Conservation (phyloP, 2,797 vertebrate genomes). For the Cheirogaleus major region DNA sequence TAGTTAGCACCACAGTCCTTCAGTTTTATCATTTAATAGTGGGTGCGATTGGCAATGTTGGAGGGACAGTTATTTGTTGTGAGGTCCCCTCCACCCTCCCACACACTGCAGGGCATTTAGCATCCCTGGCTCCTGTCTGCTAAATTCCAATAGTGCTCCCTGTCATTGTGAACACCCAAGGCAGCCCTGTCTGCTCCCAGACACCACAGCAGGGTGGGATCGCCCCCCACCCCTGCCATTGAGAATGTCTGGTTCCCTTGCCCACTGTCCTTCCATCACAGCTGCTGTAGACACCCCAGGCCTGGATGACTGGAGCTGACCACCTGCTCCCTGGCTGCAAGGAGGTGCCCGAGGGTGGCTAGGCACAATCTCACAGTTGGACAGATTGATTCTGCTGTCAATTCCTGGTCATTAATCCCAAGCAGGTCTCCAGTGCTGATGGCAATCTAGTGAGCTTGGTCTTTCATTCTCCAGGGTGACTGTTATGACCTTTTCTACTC, state of each 20-base stretch:
- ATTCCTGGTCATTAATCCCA: neutral
- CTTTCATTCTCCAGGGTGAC: neutral
- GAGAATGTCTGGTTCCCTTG: neutral
- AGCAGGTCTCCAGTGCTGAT: neutral
- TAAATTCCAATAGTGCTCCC: neutral
- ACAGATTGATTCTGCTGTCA: neutral
- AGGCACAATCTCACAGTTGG: neutral
- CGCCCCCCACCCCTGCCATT: accelerated
- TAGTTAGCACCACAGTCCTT: neutral
- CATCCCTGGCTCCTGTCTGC: neutral
- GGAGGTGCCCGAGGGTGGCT: neutral
- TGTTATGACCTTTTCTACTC: neutral
- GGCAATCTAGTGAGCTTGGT: neutral
- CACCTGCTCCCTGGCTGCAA: neutral
- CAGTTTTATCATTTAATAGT: neutral
- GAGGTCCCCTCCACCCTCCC: neutral
- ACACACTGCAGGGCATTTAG: neutral
- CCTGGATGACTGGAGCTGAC: neutral
- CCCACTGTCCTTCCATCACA: neutral
- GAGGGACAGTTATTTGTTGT: neutral
- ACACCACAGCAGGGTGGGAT: neutral
- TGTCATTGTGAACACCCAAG: neutral
- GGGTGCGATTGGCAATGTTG: accelerated
- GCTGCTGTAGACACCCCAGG: neutral
- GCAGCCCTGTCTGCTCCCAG: neutral